Evolutionary conservation across 2,113 vertebrate genomes (phyloP).

Genomic region (Picathartes gymnocephalus): DNA sequence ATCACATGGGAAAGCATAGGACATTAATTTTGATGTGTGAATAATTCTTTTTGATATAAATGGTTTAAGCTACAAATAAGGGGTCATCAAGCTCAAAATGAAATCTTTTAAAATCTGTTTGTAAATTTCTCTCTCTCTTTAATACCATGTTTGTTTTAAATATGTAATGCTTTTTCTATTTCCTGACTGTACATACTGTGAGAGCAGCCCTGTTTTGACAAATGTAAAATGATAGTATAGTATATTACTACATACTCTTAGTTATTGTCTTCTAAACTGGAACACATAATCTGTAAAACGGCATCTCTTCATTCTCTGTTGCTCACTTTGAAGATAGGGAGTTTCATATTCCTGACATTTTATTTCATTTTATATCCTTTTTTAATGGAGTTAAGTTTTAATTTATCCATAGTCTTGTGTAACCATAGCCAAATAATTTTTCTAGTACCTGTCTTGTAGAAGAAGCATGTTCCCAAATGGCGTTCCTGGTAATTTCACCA

Average conservation of each 20-base stretch:
- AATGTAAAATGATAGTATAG: background rate
- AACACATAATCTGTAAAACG: background rate
- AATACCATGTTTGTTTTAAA: background rate
- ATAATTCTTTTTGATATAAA: background rate
- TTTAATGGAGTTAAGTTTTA: background rate
- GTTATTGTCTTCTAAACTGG: background rate
- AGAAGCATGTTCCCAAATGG: background rate
- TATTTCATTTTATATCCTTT: background rate
- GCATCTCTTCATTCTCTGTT: background rate
- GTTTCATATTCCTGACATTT: background rate
- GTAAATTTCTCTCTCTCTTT: background rate
- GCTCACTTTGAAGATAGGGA: background rate
- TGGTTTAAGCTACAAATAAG: background rate
- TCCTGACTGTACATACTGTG: background rate
- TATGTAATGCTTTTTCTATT: background rate
- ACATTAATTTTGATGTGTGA: background rate
- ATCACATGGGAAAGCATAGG: background rate
- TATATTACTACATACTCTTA: background rate
- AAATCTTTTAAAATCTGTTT: background rate
- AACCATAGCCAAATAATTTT: background rate
- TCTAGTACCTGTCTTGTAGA: background rate
- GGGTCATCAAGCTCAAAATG: background rate
- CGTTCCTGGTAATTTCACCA: background rate
- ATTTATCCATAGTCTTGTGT: background rate
- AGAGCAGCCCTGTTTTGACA: background rate